phyloP scores from a whole-genome alignment of 2,113 vertebrate genomes.

The Elaphurus davidianus region DNA sequence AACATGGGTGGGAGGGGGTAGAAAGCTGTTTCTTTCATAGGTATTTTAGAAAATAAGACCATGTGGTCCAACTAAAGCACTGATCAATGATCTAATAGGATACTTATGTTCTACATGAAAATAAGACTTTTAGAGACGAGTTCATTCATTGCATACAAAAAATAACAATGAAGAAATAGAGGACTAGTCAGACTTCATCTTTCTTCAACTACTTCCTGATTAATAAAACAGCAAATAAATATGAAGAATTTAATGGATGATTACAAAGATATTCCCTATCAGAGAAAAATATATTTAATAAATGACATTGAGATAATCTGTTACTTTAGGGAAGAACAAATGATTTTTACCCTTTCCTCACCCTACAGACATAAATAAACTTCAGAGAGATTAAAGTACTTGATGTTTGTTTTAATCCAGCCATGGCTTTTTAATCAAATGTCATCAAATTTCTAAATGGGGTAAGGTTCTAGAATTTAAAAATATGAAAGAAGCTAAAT shows the following conservation, averaged over 20 bases:
- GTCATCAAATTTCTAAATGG: not conserved
- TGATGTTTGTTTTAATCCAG: not conserved
- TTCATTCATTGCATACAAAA: not conserved
- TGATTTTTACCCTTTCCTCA: not conserved
- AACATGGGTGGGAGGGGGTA: not conserved
- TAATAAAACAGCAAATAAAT: slow-evolving; percentile 11
- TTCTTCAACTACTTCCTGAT: not conserved
- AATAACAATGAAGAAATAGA: not conserved
- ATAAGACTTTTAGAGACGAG: not conserved
- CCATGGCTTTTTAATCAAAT: not conserved
- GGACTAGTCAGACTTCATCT: not conserved
- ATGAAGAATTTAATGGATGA: not conserved
- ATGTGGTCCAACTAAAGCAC: not conserved
- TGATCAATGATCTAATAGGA: not conserved
- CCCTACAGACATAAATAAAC: not conserved
- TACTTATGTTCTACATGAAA: not conserved
- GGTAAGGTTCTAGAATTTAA: not conserved
- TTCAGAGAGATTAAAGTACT: not conserved
- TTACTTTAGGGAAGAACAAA: not conserved
- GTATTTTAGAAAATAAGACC: slow-evolving; percentile 24
- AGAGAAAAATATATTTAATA: not conserved
- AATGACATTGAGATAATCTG: not conserved
- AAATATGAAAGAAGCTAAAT: not conserved
- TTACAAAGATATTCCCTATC: not conserved
- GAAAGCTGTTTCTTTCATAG: not conserved